Percentiles rank a stretch among this genome's conserved stretches.
Evolutionary conservation across 2,888 invertebrate genomes (phyloP).

Genomic region (Diogma glabrata): DNA sequence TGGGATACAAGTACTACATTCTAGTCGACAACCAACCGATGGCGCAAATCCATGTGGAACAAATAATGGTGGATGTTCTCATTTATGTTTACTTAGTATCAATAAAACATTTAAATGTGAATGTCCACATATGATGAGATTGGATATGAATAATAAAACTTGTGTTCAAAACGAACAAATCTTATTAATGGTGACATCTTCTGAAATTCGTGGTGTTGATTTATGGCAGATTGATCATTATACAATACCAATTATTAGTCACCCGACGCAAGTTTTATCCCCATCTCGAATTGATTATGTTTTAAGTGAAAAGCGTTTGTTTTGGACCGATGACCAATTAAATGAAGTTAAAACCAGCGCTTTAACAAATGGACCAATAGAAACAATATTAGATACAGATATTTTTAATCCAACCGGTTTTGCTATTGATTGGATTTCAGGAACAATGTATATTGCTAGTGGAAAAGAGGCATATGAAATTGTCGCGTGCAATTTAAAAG

Average conservation of each 20-base stretch:
- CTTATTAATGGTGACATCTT: slow-evolving; percentile 59
- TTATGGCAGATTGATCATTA: slow-evolving; percentile 61
- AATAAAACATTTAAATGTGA: slow-evolving; percentile 57
- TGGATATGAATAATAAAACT: slow-evolving; percentile 48
- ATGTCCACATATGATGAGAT: slow-evolving; percentile 78
- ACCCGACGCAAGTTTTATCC: slow-evolving; percentile 39
- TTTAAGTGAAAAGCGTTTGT: slow-evolving; percentile 52
- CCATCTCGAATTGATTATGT: slow-evolving; percentile 61
- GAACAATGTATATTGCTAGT: slow-evolving; percentile 46
- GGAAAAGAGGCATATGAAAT: slow-evolving; percentile 44
- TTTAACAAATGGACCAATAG: slow-evolving; percentile 53
- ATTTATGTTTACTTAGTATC: slow-evolving; percentile 61
- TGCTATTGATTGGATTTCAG: slow-evolving; percentile 73
- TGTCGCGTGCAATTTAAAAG: slow-evolving; percentile 56
- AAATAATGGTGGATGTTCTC: slow-evolving; percentile 67
- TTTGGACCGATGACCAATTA: slow-evolving; percentile 66
- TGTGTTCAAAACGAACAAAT: slow-evolving; percentile 63
- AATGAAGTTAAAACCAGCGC: slow-evolving; percentile 62
- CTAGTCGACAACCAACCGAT: slow-evolving; percentile 54
- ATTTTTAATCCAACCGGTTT: slow-evolving; percentile 45
- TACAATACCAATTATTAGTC: slow-evolving; percentile 69
- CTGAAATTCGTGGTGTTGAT: slow-evolving; percentile 76
- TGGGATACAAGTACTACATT: slow-evolving; percentile 75
- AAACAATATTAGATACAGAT: slow-evolving; percentile 63
- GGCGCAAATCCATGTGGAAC: slow-evolving; percentile 51